phyloP scores from a whole-genome alignment of 2,888 invertebrate species.

The Diloba caeruleocephala region DNA sequence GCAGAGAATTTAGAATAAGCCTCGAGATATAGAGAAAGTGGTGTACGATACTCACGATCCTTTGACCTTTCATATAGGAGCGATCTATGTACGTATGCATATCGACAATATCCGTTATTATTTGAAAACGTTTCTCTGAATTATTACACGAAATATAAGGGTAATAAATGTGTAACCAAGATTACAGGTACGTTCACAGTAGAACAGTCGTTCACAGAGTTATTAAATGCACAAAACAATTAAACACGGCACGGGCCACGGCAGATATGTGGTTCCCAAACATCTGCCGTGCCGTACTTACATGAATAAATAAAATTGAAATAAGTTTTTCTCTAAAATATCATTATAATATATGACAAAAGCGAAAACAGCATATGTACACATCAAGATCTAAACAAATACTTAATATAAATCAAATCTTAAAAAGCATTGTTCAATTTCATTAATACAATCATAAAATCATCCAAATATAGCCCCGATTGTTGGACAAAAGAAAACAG shows the following conservation, averaged over 20 bases:
- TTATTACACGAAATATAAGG: not conserved
- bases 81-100: not conserved
- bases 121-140: not conserved
- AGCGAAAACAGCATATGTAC: conserved; percentile 23
- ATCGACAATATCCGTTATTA: not conserved
- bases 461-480: conserved; percentile 27
- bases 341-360: conserved; percentile 4
- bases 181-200: too few species aligned
- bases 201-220: too few species aligned
- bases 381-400: conserved; percentile 10
- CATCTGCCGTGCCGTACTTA: too few species aligned
- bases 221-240: too few species aligned
- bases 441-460: conserved; percentile 45
- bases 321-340: not conserved
- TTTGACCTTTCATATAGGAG: conserved; percentile 22
- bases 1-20: conserved; percentile 26
- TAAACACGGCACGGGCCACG: not conserved
- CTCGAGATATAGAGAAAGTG: conserved; percentile 46
- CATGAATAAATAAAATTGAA: not conserved
- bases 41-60: conserved; percentile 25
- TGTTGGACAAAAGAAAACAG: conserved; percentile 28
- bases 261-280: too few species aligned
- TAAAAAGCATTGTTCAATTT: conserved; percentile 27
- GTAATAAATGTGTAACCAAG: too few species aligned
- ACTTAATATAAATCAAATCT: conserved; percentile 30